phyloP scores from a whole-genome alignment of 2,888 invertebrate genomes.

The Agrochola macilenta region DNA sequence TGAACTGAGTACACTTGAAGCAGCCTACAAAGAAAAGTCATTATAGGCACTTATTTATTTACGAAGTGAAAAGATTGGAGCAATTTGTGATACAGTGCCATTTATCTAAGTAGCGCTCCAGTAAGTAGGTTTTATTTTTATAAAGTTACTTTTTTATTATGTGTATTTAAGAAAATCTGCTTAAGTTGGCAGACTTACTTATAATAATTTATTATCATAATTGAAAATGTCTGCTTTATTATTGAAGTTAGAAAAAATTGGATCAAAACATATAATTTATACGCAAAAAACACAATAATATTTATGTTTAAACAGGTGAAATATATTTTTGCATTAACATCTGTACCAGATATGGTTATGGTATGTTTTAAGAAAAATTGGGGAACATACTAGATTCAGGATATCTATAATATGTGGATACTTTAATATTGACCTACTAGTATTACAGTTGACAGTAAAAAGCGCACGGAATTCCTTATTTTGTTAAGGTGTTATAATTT shows the following conservation, averaged over 20 bases:
- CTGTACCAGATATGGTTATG: no score
- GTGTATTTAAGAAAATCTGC: background rate
- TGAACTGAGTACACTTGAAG: slow-evolving; percentile 35
- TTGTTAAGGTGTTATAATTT: no score
- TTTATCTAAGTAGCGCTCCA: slow-evolving; percentile 21
- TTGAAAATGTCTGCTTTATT: background rate
- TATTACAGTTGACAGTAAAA: no score
- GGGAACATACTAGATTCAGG: no score
- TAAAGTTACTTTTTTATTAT: background rate
- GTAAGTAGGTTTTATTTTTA: slow-evolving; percentile 20
- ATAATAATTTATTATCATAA: no score
- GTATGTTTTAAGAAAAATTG: no score
- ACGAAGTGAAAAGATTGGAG: slow-evolving; percentile 55
- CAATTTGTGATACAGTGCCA: slow-evolving; percentile 36
- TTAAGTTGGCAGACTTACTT: background rate
- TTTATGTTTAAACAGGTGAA: background rate
- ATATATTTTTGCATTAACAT: background rate
- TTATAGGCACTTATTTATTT: slow-evolving; percentile 59
- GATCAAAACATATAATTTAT: no score
- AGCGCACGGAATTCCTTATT: no score
- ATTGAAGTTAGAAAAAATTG: background rate
- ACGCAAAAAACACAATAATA: background rate
- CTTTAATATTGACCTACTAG: no score
- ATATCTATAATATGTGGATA: no score
- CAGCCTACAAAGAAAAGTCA: slow-evolving; percentile 55